Conservation (phyloP, 92 coral and sea anemone species). For the Meandrina meandrites region DNA sequence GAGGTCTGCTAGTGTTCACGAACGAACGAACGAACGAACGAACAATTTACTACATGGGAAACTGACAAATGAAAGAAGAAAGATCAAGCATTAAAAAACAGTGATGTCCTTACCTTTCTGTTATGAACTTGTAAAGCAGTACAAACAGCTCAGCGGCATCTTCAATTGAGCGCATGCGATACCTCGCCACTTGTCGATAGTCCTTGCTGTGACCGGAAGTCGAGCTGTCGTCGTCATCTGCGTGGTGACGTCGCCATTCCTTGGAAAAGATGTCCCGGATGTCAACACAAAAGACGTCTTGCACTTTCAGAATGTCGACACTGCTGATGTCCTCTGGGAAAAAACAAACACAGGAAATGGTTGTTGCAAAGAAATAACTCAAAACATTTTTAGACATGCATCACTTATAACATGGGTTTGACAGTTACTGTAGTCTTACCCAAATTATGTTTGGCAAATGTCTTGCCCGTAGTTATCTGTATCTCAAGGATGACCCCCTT, state of each 20-base stretch:
- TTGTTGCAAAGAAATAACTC: neutral
- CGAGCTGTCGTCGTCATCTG: slow-evolving; percentile 37
- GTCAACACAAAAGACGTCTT: slow-evolving; percentile 80
- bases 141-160: slow-evolving; percentile 97
- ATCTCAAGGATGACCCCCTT: slow-evolving; percentile 93
- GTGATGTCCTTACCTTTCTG: slow-evolving; percentile 48
- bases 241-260: slow-evolving; percentile 85
- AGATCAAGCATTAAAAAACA: no score
- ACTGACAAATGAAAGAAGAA: neutral
- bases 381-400: neutral
- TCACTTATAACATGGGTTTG: no score
- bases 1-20: no score
- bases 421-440: slow-evolving; percentile 40
- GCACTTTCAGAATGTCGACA: slow-evolving; percentile 85
- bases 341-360: neutral
- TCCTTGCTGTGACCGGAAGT: slow-evolving; percentile 46
- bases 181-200: slow-evolving; percentile 89
- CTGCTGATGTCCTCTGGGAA: slow-evolving; percentile 83
- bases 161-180: slow-evolving; percentile 92
- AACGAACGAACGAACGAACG: neutral
- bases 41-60: neutral
- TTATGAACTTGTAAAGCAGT: slow-evolving; percentile 90
- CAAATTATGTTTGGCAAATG: slow-evolving; percentile 78
- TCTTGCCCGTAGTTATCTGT: slow-evolving; percentile 76
- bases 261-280: slow-evolving; percentile 84